Percentiles rank a stretch among this genome's conserved stretches.
Conservation (phyloP, 2,113 vertebrate species). For the Nothobranchius kuhntae region DNA sequence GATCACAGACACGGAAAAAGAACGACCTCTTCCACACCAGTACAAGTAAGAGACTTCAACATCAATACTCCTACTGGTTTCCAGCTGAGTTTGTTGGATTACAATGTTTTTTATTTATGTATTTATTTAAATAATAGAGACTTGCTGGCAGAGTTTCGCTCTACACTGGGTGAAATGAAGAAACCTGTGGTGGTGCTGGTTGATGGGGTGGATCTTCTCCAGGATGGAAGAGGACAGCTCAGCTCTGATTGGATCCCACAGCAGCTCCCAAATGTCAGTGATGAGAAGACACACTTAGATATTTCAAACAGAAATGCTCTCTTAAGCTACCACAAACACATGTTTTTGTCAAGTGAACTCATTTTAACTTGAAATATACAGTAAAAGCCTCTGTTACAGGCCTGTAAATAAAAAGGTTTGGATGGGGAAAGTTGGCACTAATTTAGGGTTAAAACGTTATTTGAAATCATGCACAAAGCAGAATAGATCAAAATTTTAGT, state of each 20-base stretch:
- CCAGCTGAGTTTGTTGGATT: not conserved
- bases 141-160: constrained; percentile 80
- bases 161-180: constrained; percentile 48
- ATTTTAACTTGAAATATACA: too few species aligned
- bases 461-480: too few species aligned
- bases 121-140: constrained; percentile 62
- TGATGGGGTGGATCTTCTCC: constrained; percentile 82
- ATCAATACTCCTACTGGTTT: not conserved
- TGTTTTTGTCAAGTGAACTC: too few species aligned
- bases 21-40: constrained; percentile 60
- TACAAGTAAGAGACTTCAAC: constrained; percentile 74
- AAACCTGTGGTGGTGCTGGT: constrained; percentile 79
- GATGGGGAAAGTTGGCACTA: too few species aligned
- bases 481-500: too few species aligned
- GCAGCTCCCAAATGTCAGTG: constrained; percentile 77
- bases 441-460: too few species aligned
- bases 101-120: too few species aligned
- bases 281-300: not conserved
- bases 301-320: too few species aligned
- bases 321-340: not conserved
- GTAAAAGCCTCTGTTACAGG: too few species aligned
- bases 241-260: constrained; percentile 87
- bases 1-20: constrained; percentile 41
- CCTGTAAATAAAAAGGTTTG: too few species aligned
- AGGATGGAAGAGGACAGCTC: constrained; percentile 70